Conservation (phyloP, 2,113 vertebrate genomes). For the Maylandia zebra region DNA sequence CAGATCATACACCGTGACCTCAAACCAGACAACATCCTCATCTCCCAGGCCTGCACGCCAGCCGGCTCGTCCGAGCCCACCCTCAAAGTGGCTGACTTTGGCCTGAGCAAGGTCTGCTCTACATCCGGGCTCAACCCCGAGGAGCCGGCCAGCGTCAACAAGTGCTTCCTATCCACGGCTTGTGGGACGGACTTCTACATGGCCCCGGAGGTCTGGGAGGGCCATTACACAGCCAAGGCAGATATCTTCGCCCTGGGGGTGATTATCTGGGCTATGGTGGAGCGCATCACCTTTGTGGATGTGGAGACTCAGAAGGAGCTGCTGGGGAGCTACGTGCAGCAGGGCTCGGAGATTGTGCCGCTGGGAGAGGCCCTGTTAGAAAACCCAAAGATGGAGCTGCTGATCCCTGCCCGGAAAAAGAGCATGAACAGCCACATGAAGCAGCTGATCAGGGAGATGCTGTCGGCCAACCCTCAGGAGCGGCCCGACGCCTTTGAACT, state of each 20-base stretch:
- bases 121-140: constrained; percentile 84
- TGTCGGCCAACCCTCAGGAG: constrained; percentile 93
- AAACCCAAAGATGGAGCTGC: constrained; percentile 96
- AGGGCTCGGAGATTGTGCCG: constrained; percentile 88
- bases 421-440: constrained; percentile 93
- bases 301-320: constrained; percentile 93
- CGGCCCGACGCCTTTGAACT: constrained; percentile 92
- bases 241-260: constrained; percentile 96
- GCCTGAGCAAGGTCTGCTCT: constrained; percentile 92
- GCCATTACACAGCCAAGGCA: constrained; percentile 95
- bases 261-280: constrained; percentile 98
- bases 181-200: constrained; percentile 98
- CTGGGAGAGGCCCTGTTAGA: constrained; percentile 91
- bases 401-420: constrained; percentile 90
- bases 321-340: constrained; percentile 88
- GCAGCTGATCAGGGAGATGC: constrained; percentile 92
- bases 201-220: constrained; percentile 97
- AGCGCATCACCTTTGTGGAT: constrained; percentile 92
- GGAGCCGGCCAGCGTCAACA: constrained; percentile 90
- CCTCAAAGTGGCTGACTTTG: constrained; percentile 93
- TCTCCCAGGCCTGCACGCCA: constrained; percentile 74
- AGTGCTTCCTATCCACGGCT: constrained; percentile 91
- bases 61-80: constrained; percentile 80
- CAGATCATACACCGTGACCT: constrained; percentile 96
- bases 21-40: constrained; percentile 96